A percentile compares a stretch with the other conserved stretches of the same genome.
phyloP scores from a whole-genome alignment of 2,113 vertebrate genomes.

The Hyaena hyaena region DNA sequence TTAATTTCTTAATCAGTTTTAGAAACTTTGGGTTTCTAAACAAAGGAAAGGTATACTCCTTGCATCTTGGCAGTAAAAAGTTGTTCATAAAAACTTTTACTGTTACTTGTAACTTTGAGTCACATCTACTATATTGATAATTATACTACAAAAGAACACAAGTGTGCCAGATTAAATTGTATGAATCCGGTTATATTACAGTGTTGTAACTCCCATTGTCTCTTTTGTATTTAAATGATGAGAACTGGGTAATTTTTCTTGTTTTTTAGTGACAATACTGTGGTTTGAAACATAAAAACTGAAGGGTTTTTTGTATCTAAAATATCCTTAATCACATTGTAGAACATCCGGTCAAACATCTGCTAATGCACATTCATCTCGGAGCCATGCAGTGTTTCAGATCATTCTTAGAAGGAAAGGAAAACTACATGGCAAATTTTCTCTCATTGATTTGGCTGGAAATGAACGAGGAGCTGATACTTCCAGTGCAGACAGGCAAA shows the following conservation, averaged over 20 bases:
- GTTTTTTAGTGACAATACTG: neutral
- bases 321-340: conserved; percentile 64
- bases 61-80: neutral
- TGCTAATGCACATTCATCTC: conserved; percentile 97
- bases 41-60: neutral
- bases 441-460: conserved; percentile 97
- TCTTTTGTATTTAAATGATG: conserved; percentile 32
- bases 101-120: neutral
- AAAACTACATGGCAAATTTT: conserved; percentile 99
- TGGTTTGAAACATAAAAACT: neutral
- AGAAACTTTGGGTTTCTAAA: neutral
- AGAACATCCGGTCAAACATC: conserved; percentile 99
- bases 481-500: conserved; percentile 97
- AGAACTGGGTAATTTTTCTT: neutral
- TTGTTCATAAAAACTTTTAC: neutral
- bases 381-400: conserved; percentile 98
- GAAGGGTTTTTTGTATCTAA: neutral
- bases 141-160: neutral
- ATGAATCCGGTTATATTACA: neutral
- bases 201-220: neutral
- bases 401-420: conserved; percentile 96
- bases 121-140: neutral
- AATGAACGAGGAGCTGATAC: conserved; percentile 99
- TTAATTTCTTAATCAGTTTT: conserved; percentile 40
- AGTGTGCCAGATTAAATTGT: neutral